Evolutionary conservation across 2,113 vertebrate species (phyloP).

Genomic region (Lutjanus erythropterus): DNA sequence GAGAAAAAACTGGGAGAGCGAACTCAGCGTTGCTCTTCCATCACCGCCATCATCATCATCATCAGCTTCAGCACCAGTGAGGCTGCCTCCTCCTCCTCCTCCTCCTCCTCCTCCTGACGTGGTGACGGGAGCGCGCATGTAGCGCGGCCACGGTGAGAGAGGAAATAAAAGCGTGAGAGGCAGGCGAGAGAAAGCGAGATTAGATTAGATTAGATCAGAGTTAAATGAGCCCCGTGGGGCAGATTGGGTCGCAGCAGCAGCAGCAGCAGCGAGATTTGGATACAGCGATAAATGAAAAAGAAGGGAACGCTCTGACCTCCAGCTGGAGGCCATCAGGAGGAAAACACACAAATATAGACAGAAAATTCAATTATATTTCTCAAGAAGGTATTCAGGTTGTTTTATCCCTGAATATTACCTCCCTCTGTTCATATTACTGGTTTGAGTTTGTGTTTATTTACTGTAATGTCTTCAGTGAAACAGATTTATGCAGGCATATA

Average conservation of each 20-base stretch:
- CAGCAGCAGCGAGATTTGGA: conserved; percentile 24
- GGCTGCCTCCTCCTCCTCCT: too few species aligned
- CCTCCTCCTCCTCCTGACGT: conserved; percentile 78
- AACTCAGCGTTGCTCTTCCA: conserved; percentile 83
- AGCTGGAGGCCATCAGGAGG: neutral
- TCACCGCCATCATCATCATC: conserved; percentile 84
- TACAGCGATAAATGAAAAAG: conserved; percentile 1
- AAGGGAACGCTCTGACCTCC: neutral
- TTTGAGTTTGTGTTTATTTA: neutral
- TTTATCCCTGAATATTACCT: neutral
- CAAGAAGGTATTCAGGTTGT: neutral
- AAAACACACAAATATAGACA: neutral
- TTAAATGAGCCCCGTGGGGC: conserved; percentile 38
- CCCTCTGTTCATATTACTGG: neutral
- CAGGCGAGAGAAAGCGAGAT: conserved; percentile 39
- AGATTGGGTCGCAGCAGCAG: conserved; percentile 19
- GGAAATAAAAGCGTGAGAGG: conserved; percentile 33
- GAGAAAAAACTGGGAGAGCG: conserved; percentile 58
- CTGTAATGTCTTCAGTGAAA: neutral
- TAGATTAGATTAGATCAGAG: conserved; percentile 60
- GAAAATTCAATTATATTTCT: neutral
- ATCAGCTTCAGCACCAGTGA: conserved; percentile 76
- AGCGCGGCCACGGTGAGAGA: conserved; percentile 40
- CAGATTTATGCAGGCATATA: neutral
- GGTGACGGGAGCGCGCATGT: conserved; percentile 73